Evolutionary conservation across 2,113 vertebrate genomes (phyloP).

Genomic region (Melanotaenia duboulayi): DNA sequence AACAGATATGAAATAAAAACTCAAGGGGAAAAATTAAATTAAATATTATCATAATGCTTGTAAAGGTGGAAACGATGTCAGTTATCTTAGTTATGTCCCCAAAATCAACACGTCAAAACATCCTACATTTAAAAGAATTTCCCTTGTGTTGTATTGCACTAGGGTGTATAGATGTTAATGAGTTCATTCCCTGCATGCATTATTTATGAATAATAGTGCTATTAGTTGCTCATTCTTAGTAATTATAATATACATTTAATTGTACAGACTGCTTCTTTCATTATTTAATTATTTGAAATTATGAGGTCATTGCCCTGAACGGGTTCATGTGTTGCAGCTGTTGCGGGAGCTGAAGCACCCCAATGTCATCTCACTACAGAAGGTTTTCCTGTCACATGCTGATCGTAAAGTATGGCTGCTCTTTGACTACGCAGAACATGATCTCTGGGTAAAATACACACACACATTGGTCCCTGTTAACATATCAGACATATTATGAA

Average conservation of each 20-base stretch:
- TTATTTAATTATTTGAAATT: slow-evolving; percentile 14
- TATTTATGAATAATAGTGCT: not conserved
- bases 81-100: too few relatives aligned
- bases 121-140: too few relatives aligned
- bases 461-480: slow-evolving; percentile 7
- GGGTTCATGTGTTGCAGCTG: slow-evolving; percentile 87
- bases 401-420: slow-evolving; percentile 99
- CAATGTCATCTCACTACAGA: slow-evolving; percentile 99
- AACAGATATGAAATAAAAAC: too few relatives aligned
- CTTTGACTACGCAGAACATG: slow-evolving; percentile 98
- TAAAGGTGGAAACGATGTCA: too few relatives aligned
- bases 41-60: too few relatives aligned
- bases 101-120: too few relatives aligned
- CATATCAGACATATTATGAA: not conserved
- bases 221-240: not conserved
- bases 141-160: not conserved
- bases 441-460: slow-evolving; percentile 93
- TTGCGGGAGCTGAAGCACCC: slow-evolving; percentile 98
- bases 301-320: slow-evolving; percentile 23
- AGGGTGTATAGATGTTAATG: not conserved
- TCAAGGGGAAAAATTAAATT: too few relatives aligned
- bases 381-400: slow-evolving; percentile 98
- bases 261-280: not conserved
- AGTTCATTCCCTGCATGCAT: not conserved
- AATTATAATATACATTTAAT: too few relatives aligned